Evolutionary conservation across 2,888 invertebrate species (phyloP).

Genomic region (Habroteleia sp.): DNA sequence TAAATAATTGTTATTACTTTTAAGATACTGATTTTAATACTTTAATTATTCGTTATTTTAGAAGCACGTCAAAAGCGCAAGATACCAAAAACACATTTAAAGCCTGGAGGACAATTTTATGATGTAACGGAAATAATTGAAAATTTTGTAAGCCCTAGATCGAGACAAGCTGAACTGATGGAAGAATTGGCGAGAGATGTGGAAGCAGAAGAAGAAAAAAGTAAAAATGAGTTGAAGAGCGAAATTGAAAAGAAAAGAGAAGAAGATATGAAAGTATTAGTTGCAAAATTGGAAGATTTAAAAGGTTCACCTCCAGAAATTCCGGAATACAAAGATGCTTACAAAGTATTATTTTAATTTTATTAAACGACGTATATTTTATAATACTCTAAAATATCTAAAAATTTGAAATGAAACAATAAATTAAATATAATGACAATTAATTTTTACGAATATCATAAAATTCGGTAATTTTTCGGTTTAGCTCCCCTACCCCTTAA

Average conservation of each 20-base stretch:
- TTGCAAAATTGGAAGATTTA: conserved; percentile 75
- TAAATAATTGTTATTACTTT: no score
- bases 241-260: conserved; percentile 67
- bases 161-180: conserved; percentile 63
- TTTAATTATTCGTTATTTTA: no score
- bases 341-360: conserved; percentile 69
- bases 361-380: no score
- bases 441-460: no score
- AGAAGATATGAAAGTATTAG: conserved; percentile 74
- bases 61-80: conserved; percentile 68
- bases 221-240: conserved; percentile 50
- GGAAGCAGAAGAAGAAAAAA: conserved; percentile 62
- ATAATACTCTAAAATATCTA: no score
- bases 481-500: no score
- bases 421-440: no score
- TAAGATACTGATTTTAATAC: no score
- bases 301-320: conserved; percentile 74
- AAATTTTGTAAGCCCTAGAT: conserved; percentile 64
- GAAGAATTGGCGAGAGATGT: conserved; percentile 65
- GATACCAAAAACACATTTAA: conserved; percentile 72
- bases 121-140: conserved; percentile 65
- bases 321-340: conserved; percentile 78
- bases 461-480: no score
- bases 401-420: no score
- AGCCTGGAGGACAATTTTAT: conserved; percentile 68